Evolutionary conservation across 2,888 invertebrate species (phyloP).

Genomic region (Leptinotarsa rubiginosa): DNA sequence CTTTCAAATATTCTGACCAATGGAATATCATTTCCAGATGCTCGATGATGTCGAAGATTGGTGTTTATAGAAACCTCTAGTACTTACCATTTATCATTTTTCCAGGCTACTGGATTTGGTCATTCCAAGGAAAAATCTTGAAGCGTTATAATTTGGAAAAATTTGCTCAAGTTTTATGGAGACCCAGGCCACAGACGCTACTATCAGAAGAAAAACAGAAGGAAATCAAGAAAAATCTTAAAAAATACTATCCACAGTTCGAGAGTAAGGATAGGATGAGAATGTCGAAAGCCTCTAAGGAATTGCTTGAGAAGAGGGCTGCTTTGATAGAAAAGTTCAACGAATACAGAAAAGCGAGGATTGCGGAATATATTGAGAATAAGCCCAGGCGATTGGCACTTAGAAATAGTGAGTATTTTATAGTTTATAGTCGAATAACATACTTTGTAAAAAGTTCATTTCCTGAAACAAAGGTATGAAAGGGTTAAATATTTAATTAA

Average conservation of each 20-base stretch:
- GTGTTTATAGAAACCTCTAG: too few species aligned
- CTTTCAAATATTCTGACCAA: too few species aligned
- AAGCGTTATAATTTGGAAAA: constrained; percentile 89
- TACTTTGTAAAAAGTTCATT: too few species aligned
- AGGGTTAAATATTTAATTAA: background rate
- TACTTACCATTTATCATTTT: background rate
- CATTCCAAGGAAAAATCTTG: constrained; percentile 88
- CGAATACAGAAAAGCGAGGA: constrained; percentile 81
- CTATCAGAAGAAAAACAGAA: constrained; percentile 87
- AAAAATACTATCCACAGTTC: constrained; percentile 95
- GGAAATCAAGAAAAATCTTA: constrained; percentile 97
- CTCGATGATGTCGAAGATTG: too few species aligned
- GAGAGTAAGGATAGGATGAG: constrained; percentile 96
- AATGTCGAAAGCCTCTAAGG: constrained; percentile 93
- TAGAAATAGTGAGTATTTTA: constrained; percentile 80
- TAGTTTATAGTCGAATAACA: background rate
- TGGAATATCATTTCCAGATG: too few species aligned
- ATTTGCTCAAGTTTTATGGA: constrained; percentile 91
- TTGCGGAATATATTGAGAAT: constrained; percentile 80
- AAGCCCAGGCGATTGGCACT: constrained; percentile 86
- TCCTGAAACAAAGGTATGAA: too few species aligned
- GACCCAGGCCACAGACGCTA: constrained; percentile 91
- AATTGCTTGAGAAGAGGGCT: constrained; percentile 91
- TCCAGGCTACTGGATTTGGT: constrained; percentile 95
- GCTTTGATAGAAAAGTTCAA: constrained; percentile 88